Percentiles rank a stretch among this genome's conserved stretches.
Evolutionary conservation across 2,888 invertebrate genomes (phyloP).

Genomic region (Steromphala cineraria): DNA sequence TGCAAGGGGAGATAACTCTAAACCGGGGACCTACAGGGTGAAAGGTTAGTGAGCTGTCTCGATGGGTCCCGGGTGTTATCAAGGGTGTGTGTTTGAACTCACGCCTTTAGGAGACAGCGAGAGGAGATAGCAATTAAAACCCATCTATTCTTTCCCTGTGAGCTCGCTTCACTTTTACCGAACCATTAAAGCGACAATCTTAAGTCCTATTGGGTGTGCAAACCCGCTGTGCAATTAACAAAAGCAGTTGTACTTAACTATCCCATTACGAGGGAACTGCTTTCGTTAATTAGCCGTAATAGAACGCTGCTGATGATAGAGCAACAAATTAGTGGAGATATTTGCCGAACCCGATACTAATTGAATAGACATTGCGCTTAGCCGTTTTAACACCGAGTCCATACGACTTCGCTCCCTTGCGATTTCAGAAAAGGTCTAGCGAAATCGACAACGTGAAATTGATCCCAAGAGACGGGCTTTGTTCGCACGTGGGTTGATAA

Average conservation of each 20-base stretch:
- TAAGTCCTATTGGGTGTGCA: constrained; percentile 3
- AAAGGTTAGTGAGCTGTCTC: neutral
- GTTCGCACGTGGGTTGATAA: constrained; percentile 18
- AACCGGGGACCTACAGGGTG: neutral
- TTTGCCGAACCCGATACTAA: constrained; percentile 24
- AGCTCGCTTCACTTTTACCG: neutral
- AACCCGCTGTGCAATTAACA: constrained; percentile 1
- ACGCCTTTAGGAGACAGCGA: neutral
- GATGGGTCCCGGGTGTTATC: neutral
- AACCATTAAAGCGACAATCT: constrained; percentile 18
- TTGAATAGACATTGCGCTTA: constrained; percentile 16
- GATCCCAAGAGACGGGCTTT: neutral
- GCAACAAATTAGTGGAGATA: constrained; percentile 21
- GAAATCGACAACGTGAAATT: constrained; percentile 17
- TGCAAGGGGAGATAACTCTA: constrained; percentile 8
- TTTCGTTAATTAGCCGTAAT: constrained; percentile 30
- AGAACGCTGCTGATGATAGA: constrained; percentile 25
- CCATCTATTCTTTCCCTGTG: neutral
- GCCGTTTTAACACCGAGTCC: neutral
- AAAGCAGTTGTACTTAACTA: constrained; percentile 16
- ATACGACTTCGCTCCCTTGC: neutral
- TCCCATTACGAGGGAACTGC: constrained; percentile 18
- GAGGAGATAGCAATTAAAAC: constrained; percentile 21
- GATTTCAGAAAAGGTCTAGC: neutral
- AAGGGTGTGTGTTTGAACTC: constrained; percentile 9